phyloP scores from a whole-genome alignment of 2,888 invertebrate genomes.

The Liposcelis brunnea region DNA sequence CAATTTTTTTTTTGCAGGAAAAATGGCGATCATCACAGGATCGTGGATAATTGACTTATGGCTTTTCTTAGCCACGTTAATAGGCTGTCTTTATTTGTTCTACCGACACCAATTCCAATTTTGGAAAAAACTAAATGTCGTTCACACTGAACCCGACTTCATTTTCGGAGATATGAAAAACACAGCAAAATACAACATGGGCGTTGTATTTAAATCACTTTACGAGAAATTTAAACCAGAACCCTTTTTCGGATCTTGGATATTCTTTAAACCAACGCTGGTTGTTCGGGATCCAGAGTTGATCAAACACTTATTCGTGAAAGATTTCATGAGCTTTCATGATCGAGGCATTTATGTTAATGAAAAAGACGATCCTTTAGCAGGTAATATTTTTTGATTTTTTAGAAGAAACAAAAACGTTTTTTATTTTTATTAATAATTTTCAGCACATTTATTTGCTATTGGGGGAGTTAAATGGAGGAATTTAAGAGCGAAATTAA shows the following conservation, averaged over 20 bases:
- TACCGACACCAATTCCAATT: slow-evolving; percentile 10
- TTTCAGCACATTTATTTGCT: slow-evolving; percentile 9
- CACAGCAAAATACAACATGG: background rate
- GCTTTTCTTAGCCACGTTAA: no score
- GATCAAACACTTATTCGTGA: slow-evolving; percentile 35
- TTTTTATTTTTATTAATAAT: no score
- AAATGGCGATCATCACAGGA: no score
- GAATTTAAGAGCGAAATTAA: slow-evolving; percentile 19
- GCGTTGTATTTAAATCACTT: background rate
- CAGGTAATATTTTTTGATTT: no score
- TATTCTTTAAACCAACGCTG: slow-evolving; percentile 34
- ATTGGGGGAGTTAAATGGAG: slow-evolving; percentile 21
- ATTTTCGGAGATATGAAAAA: slow-evolving; percentile 8
- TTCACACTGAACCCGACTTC: slow-evolving; percentile 7
- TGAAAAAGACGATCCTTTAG: slow-evolving; percentile 39
- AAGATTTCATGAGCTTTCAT: slow-evolving; percentile 44
- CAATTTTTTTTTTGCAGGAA: no score
- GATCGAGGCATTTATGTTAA: slow-evolving; percentile 45
- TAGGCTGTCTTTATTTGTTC: background rate
- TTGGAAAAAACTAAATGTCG: slow-evolving; percentile 11
- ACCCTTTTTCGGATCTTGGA: background rate
- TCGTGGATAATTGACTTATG: no score
- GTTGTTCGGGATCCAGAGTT: slow-evolving; percentile 42
- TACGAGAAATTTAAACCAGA: background rate
- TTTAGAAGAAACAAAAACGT: no score